These are phyloP conservation scores for Allolobophora icterica DNA, from an alignment of 2,888 invertebrate species.

Conservation along the genomic window DNA sequence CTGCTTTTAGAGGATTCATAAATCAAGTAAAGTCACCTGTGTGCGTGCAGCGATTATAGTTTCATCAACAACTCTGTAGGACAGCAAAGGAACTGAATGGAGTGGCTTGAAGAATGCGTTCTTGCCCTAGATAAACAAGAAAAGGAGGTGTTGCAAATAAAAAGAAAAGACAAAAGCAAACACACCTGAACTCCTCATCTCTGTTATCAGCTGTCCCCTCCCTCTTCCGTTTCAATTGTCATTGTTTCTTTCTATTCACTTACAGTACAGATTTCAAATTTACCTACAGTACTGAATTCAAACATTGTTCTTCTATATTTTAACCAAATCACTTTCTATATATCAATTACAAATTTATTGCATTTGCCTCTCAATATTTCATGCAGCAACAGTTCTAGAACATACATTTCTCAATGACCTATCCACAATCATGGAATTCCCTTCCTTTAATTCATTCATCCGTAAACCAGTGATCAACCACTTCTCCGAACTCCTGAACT, in stretches of 20 bases:
- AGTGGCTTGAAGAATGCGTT: slow-evolving; percentile 65
- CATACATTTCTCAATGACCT: not conserved
- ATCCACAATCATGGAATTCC: too few relatives aligned
- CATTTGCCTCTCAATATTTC: too few relatives aligned
- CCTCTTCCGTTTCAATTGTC: not conserved
- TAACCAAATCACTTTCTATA: not conserved
- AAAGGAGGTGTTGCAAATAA: not conserved
- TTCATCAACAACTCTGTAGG: slow-evolving; percentile 74
- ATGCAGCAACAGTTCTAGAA: not conserved
- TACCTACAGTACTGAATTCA: too few relatives aligned
- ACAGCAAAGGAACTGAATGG: slow-evolving; percentile 69
- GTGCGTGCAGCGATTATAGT: slow-evolving; percentile 75
- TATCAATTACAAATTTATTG: not conserved
- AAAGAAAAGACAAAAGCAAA: not conserved
- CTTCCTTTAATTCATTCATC: too few relatives aligned
- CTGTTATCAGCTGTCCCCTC: not conserved
- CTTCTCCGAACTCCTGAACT: not conserved
- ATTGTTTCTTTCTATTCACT: too few relatives aligned
- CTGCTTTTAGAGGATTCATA: not conserved
- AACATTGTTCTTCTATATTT: not conserved
- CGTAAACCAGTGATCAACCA: not conserved
- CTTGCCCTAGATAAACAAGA: slow-evolving; percentile 56
- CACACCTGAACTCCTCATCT: not conserved
- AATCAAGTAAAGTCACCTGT: slow-evolving; percentile 56
- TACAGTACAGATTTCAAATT: too few relatives aligned